Evolutionary conservation across 2,888 invertebrate genomes (phyloP), one percentile per base, ranked within the genome.

Genomic region (Cheiracanthium punctorium): DNA sequence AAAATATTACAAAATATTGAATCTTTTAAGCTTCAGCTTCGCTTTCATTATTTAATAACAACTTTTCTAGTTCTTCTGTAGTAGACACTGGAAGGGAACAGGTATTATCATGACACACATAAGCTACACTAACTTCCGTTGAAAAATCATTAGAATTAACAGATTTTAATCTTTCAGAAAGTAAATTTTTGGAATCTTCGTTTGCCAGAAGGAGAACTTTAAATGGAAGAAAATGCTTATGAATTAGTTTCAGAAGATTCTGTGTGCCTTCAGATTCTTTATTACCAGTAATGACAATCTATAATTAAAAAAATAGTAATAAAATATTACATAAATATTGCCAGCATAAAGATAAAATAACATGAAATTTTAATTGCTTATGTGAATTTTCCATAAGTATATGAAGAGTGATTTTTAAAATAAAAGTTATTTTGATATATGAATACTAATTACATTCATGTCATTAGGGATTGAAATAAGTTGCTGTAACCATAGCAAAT

Each of bases 41-140:
- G 33, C 41, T 41, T 58, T 69, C 69, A 17, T 17, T 24, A 58
- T 2, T 24, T 1, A 75, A 71, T 32, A 95, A 92, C 28, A 94
- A 91, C 28, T 92, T 92, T 82, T 93, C 94, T 12, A 96, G 93
- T 80, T 94, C 94, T 20, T 93, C 93, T 0, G 94, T 94, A 76
- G 94, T 94, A 0, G 94, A 94, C 70, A 96, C 95, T 1, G 96
- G 96, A 77, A 96, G 92, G 5, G 95, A 94, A 91, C 96, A 96
- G 0, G 95, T 93, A 91, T 94, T 95, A 89, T 95, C 94, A 7
- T 95, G 93, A 91, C 96, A 96, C n/a, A 96, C 95, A 91, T 95
- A 96, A 29, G 95, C 96, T 0, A 95, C 94, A 0, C 95, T 94
- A 77, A 93, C 93, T 30, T 94, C 94, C 0, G 93, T 91, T 4